Conservation (phyloP, 2,113 vertebrate genomes). For the Poecilia latipinna region DNA sequence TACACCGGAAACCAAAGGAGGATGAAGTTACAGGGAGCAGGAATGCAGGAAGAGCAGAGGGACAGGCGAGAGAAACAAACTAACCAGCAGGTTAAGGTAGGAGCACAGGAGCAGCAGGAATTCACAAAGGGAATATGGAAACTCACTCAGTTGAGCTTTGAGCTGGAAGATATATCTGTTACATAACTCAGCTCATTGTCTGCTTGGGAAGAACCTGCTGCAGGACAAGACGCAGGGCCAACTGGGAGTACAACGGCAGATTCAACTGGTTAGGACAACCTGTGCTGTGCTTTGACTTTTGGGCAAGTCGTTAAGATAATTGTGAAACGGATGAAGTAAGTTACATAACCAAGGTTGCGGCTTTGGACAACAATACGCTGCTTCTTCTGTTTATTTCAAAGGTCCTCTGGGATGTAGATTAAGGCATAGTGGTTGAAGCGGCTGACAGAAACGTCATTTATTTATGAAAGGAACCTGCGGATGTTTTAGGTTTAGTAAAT, state of each 20-base stretch:
- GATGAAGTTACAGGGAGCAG: too few species aligned
- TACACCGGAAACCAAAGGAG: too few species aligned
- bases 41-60: too few species aligned
- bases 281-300: not conserved
- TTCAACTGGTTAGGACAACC: not conserved
- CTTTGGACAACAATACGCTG: not conserved
- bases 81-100: too few species aligned
- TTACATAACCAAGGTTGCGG: conserved; percentile 41
- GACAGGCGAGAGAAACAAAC: too few species aligned
- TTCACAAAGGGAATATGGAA: not conserved
- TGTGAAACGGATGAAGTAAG: not conserved
- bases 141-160: not conserved
- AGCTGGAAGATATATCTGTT: not conserved
- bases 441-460: conserved; percentile 29
- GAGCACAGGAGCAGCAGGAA: not conserved
- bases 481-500: conserved; percentile 27
- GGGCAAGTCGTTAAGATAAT: not conserved
- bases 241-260: not conserved
- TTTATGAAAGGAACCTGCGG: conserved; percentile 10
- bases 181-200: not conserved
- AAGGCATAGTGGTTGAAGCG: conserved; percentile 32
- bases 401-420: conserved; percentile 5
- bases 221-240: not conserved
- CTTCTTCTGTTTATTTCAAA: conserved; percentile 6
- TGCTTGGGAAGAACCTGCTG: not conserved